phyloP scores from a whole-genome alignment of 2,113 vertebrate genomes.

The western clawed frog (Xenopus tropicalis) region UCB_Xtro_10.0 CM004446.2:102864501-102865000 shows the following conservation, averaged over 20 bases:
- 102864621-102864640: constrained; percentile 99
- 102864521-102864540: not conserved
- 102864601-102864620: constrained; percentile 74
- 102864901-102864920: constrained; percentile 63
- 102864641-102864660: constrained; percentile 99
- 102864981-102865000: constrained; percentile 57
- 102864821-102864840: constrained; percentile 67
- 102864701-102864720: constrained; percentile 91
- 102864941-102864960: constrained; percentile 47
- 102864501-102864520: not conserved
- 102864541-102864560: constrained; percentile 50
- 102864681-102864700: constrained; percentile 99
- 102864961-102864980: constrained; percentile 49
- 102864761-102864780: constrained; percentile 68
- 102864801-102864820: constrained; percentile 57
- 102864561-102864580: constrained; percentile 75
- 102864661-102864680: constrained; percentile 99
- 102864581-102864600: constrained; percentile 63
- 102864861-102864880: constrained; percentile 40
- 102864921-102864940: constrained; percentile 54
- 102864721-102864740: constrained; percentile 73
- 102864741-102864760: constrained; percentile 71
- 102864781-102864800: constrained; percentile 61
- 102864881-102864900: constrained; percentile 43
- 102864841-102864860: constrained; percentile 51